Evolutionary conservation across 2,113 vertebrate genomes (phyloP).

Genomic region (human): DNA sequence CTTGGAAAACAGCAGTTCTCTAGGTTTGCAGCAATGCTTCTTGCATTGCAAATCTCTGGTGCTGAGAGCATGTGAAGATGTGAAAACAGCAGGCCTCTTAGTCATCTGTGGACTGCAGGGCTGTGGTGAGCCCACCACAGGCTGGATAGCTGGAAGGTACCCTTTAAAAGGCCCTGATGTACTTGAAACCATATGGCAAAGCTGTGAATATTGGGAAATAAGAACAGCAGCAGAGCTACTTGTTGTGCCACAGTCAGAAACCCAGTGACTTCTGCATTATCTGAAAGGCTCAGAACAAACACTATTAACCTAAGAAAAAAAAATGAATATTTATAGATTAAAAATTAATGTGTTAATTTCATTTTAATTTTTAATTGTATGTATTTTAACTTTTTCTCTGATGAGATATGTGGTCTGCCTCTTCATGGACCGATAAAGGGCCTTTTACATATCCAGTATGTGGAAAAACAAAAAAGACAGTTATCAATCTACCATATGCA

Average conservation of each 20-base stretch:
- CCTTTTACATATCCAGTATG: background rate
- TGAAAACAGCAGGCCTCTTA: background rate
- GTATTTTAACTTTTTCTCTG: background rate
- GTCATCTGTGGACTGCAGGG: background rate
- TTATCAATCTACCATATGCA: background rate
- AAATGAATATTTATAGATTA: background rate
- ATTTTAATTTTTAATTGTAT: background rate
- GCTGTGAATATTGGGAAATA: background rate
- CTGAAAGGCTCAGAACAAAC: background rate
- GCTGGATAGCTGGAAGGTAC: background rate
- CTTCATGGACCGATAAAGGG: background rate
- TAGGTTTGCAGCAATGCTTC: conserved; percentile 19
- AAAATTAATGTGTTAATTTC: background rate
- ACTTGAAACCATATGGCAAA: background rate
- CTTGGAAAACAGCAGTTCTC: conserved; percentile 49
- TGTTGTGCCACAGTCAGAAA: background rate
- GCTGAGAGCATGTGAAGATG: background rate
- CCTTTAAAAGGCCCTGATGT: background rate
- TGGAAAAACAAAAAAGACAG: background rate
- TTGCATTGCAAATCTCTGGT: conserved; percentile 33
- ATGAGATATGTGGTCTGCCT: background rate
- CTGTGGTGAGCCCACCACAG: background rate
- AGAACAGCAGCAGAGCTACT: background rate
- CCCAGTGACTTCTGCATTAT: background rate
- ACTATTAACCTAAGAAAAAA: background rate